Conservation (phyloP, 2,888 invertebrate species). For the Sicus ferrugineus region DNA sequence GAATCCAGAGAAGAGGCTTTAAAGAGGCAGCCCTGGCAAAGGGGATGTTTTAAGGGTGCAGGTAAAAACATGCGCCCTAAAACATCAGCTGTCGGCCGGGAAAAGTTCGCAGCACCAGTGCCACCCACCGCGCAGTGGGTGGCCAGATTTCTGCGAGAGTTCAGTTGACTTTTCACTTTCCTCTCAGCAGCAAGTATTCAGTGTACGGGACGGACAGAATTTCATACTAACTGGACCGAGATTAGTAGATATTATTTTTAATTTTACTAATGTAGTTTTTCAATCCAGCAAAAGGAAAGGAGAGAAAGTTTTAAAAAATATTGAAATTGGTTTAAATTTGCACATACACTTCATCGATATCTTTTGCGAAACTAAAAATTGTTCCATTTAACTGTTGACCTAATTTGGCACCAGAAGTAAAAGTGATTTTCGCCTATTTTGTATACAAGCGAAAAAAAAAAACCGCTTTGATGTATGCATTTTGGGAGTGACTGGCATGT, state of each 20-base stretch:
- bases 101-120: too few species aligned
- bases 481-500: too few species aligned
- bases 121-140: not conserved
- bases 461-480: not conserved
- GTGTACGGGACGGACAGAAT: not conserved
- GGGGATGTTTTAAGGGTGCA: too few species aligned
- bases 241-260: not conserved
- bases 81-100: constrained; percentile 12
- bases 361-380: not conserved
- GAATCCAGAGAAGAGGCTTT: not conserved
- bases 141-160: constrained; percentile 10
- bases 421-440: constrained; percentile 32
- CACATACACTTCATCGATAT: not conserved
- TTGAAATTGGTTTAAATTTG: not conserved
- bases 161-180: constrained; percentile 21
- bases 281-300: not conserved
- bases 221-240: not conserved
- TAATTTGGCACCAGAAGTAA: constrained; percentile 27
- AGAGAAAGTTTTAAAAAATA: not conserved
- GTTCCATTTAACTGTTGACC: constrained; percentile 2
- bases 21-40: too few species aligned
- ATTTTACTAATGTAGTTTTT: not conserved
- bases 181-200: constrained; percentile 11
- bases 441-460: constrained; percentile 13
- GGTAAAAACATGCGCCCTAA: too few species aligned